Evolutionary conservation across 2,797 vertebrate species (phyloP), one percentile per base, ranked within the genome.

Genomic region (Argentina silus): DNA sequence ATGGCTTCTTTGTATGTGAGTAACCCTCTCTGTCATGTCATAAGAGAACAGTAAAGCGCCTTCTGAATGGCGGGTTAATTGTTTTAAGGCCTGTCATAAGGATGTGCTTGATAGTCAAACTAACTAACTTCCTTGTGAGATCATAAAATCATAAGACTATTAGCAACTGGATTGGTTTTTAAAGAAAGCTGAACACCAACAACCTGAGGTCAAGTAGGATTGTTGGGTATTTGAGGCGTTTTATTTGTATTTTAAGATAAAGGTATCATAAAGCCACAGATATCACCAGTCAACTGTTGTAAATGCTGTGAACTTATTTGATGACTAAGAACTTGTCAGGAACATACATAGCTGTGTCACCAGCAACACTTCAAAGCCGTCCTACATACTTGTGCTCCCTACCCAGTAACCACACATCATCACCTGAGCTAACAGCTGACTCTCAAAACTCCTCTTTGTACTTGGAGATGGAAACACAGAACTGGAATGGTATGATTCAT

Each of bases 21-120:
- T 27, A 42, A 42, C 36, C 12, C 11, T 42, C 21, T 57, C 21
- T 10, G 51, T 15, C 14, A 11, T 23, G 44, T 21, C 45, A 48
- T 12, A 21, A 48, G 9, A 19, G 1, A 14, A 14, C 19, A 21
- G 48, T 55, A 6, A 69, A 11, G 10, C 10, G 42, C 36, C 14
- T 14, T 8, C 15, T 63, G 47, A 47, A 57, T n/a, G 62, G 50
- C 10, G 2, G 27, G 45, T 12, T 60, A 19, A 67, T 21, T 42
- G 27, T 9, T 43, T 19, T n/a, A 36, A 44, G 11, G 64, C 27
- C n/a, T 15, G 57, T 47, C 23, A 43, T 68, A 59, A 59, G 7
- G 11, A 6, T 45, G 21, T 67, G 44, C 15, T 60, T 70, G 53
- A 70, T 14, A 21, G 42, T 59, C 36, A 69, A 57, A 69, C 21